These are phyloP conservation scores for Drosophila acutilabella DNA, from an alignment of 2,888 invertebrate species.

Conservation along the genomic window DNA sequence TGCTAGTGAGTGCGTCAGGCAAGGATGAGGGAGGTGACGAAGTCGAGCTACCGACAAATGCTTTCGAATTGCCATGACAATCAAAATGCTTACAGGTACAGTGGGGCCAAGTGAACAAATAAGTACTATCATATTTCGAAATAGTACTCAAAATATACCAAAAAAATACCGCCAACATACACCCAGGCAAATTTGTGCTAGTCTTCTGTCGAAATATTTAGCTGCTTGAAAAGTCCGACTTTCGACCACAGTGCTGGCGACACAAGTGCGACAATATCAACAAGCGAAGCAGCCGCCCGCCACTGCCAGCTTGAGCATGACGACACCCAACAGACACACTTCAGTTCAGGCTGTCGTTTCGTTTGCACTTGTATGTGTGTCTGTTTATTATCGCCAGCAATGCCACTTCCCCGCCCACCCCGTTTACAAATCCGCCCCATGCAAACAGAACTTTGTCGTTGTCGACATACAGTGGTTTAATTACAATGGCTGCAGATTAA, in stretches of 20 bases:
- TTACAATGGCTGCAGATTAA: too few relatives aligned
- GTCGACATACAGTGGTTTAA: constrained; percentile 29
- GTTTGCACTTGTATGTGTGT: constrained; percentile 60
- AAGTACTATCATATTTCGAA: background rate
- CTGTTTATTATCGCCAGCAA: constrained; percentile 75
- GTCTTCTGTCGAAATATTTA: background rate
- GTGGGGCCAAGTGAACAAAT: constrained; percentile 44
- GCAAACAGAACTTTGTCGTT: constrained; percentile 59
- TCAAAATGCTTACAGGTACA: constrained; percentile 77
- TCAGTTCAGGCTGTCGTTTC: constrained; percentile 69
- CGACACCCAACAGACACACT: constrained; percentile 74
- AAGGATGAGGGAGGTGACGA: constrained; percentile 10
- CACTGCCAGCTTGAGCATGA: constrained; percentile 54
- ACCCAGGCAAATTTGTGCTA: background rate
- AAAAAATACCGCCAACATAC: background rate
- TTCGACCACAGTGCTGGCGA: constrained; percentile 54
- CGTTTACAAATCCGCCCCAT: background rate
- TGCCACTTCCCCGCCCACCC: constrained; percentile 17
- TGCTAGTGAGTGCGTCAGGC: constrained; percentile 45
- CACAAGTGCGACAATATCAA: constrained; percentile 72
- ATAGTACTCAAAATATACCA: background rate
- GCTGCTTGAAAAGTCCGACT: too few relatives aligned
- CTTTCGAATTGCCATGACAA: constrained; percentile 84
- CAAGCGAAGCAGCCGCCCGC: constrained; percentile 59
- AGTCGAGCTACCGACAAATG: constrained; percentile 80